These are phyloP conservation scores for Nylanderia fulva DNA, from an alignment of 1,140 invertebrate species.

Conservation along the genomic window DNA sequence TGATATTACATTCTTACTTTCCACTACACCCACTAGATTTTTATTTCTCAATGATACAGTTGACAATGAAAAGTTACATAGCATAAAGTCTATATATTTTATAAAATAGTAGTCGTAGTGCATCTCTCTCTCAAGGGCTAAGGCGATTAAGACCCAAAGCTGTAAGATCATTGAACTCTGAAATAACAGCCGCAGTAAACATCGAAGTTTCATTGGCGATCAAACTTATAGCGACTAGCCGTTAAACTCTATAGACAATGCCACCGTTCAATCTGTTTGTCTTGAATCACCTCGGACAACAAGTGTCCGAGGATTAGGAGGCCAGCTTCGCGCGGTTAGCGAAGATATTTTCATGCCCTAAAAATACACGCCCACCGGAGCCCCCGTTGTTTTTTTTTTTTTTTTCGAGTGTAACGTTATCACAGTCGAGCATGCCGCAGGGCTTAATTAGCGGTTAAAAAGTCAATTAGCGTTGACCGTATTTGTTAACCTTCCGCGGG, in stretches of 20 bases:
- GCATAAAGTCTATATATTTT: not conserved
- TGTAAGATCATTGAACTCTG: conserved; percentile 54
- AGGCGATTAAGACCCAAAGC: conserved; percentile 47
- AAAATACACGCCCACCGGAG: conserved; percentile 17
- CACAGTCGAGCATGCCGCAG: conserved; percentile 58
- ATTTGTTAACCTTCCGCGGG: conserved; percentile 75
- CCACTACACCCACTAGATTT: not conserved
- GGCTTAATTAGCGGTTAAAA: conserved; percentile 78
- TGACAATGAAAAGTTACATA: not conserved
- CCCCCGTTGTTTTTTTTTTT: not conserved
- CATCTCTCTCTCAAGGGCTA: conserved; percentile 13
- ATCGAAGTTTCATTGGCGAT: conserved; percentile 60
- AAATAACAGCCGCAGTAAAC: conserved; percentile 58
- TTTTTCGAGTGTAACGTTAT: conserved; percentile 55
- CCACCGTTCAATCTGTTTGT: conserved; percentile 56
- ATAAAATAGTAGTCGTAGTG: not conserved
- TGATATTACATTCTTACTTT: not conserved
- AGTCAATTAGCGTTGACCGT: conserved; percentile 79
- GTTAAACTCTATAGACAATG: conserved; percentile 61
- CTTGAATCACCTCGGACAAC: conserved; percentile 57
- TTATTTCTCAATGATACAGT: not conserved
- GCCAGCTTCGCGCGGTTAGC: conserved; percentile 38
- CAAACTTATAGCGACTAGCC: conserved; percentile 47
- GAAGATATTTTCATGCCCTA: conserved; percentile 23
- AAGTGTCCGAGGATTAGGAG: conserved; percentile 59